Evolutionary conservation across 2,888 invertebrate genomes (phyloP), one percentile per base, ranked within the genome.

Genomic region (Synanthedon andrenaeformis): DNA sequence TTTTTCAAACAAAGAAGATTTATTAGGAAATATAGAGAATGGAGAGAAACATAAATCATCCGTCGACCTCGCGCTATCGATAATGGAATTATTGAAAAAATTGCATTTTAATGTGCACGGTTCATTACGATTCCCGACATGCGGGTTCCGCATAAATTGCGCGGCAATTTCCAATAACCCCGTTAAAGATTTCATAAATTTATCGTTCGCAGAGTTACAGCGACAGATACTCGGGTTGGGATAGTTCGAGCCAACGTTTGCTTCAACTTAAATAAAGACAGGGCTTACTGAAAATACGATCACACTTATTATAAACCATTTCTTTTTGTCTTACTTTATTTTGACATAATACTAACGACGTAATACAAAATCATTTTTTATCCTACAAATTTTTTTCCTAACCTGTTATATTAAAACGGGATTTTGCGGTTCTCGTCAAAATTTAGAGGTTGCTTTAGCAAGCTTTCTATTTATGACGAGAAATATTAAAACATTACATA

Each of bases 71-170:
- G 49, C 53, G 53, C 28, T n/a, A 41, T 41, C 53, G 53, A 45
- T 51, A 51, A 51, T 51, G 54, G 49, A 54, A 45, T 45, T 45
- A 45, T 45, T 45, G 45, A 45, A 45, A 45, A 45, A 45, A 45
- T 45, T 67, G 66, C 67, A 68, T 67, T 70, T 68, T 65, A 66
- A 69, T 64, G 62, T 62, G 60, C 57, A 61, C 60, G 63, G 60
- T 65, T 69, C 67, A 71, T 72, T 71, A 64, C 58, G 56, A 72
- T 72, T 71, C 71, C 55, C 55, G 58, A 58, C 71, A 64, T 65
- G 70, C 65, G 62, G 58, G 61, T 53, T 57, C 58, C 58, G 45
- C 60, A 65, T 64, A 62, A 64, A 63, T 64, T 57, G 54, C 61
- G 59, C 61, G 59, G 58, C 64, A 58, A 65, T 67, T 67, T 69